These are phyloP conservation scores for Cataglyphis cursor DNA, from an alignment of 2,888 invertebrate species.

Conservation along the genomic window DNA sequence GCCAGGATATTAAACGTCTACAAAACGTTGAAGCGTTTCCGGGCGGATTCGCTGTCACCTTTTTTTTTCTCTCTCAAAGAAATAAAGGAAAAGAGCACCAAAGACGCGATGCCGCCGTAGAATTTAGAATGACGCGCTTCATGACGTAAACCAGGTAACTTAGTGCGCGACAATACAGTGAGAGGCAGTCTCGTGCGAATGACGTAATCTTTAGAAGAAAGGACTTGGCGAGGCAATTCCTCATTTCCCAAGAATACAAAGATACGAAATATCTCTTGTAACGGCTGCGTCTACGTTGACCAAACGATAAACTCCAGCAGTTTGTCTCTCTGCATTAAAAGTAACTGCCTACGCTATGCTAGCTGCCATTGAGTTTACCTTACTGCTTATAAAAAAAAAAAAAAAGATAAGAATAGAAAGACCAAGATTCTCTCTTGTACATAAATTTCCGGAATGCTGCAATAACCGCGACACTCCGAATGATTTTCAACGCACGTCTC, in stretches of 20 bases:
- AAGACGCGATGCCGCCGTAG: slow-evolving; percentile 19
- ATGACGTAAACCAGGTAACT: slow-evolving; percentile 40
- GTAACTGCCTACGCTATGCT: slow-evolving; percentile 61
- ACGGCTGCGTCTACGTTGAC: slow-evolving; percentile 55
- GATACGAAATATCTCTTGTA: slow-evolving; percentile 29
- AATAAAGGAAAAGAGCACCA: slow-evolving; percentile 17
- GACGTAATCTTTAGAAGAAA: slow-evolving; percentile 25
- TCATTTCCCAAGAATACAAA: slow-evolving; percentile 18
- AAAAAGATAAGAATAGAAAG: slow-evolving; percentile 48
- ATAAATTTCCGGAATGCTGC: slow-evolving; percentile 60
- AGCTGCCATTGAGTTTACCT: slow-evolving; percentile 53
- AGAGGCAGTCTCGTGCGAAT: slow-evolving; percentile 25
- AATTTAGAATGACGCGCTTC: slow-evolving; percentile 24
- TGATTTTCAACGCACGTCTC: slow-evolving; percentile 31
- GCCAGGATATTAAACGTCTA: slow-evolving; percentile 76
- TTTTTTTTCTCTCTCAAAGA: slow-evolving; percentile 31
- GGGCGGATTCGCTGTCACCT: slow-evolving; percentile 58
- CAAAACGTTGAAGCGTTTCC: slow-evolving; percentile 61
- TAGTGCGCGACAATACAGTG: slow-evolving; percentile 20
- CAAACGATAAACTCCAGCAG: slow-evolving; percentile 51
- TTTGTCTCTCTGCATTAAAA: slow-evolving; percentile 59
- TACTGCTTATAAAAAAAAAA: slow-evolving; percentile 53
- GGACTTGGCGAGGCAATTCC: slow-evolving; percentile 15
- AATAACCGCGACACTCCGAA: slow-evolving; percentile 60
- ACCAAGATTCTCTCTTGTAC: neutral